Evolutionary conservation across 2,113 vertebrate species (phyloP).

Genomic region (Proterorhinus semilunaris): DNA sequence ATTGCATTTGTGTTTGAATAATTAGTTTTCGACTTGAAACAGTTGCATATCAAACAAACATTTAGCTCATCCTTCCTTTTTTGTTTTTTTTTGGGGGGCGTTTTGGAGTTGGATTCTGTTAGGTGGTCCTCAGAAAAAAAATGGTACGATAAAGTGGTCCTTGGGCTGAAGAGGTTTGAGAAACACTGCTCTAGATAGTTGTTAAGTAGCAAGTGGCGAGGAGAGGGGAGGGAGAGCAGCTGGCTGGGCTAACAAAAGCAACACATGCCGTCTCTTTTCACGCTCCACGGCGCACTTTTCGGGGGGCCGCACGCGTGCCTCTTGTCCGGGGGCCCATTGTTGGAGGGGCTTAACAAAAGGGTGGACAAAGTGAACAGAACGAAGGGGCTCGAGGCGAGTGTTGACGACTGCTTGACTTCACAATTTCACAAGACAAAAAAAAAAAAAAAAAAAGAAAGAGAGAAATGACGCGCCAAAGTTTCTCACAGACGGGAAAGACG

Average conservation of each 20-base stretch:
- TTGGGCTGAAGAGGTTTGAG: no score
- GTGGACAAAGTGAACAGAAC: slow-evolving; percentile 21
- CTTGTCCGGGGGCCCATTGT: slow-evolving; percentile 60
- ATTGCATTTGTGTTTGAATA: no score
- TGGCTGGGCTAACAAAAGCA: slow-evolving; percentile 74
- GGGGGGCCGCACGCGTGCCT: slow-evolving; percentile 64
- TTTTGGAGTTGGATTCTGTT: no score
- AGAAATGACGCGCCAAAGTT: slow-evolving; percentile 33
- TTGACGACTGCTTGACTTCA: slow-evolving; percentile 56
- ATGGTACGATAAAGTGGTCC: no score
- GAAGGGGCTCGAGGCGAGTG: background rate
- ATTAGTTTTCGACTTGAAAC: no score
- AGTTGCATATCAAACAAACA: no score
- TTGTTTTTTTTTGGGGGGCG: no score
- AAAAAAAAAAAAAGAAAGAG: no score
- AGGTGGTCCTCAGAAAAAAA: no score
- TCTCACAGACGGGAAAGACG: slow-evolving; percentile 25
- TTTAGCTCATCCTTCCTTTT: no score
- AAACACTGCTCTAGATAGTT: no score
- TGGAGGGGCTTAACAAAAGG: slow-evolving; percentile 61
- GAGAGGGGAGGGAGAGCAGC: slow-evolving; percentile 52
- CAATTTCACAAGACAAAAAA: slow-evolving; percentile 51
- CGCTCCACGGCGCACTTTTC: slow-evolving; percentile 68
- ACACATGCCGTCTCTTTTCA: slow-evolving; percentile 74
- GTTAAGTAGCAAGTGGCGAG: background rate